These are phyloP conservation scores for Athetis lepigone DNA, from an alignment of 2,888 invertebrate genomes.

Conservation along the genomic window DNA sequence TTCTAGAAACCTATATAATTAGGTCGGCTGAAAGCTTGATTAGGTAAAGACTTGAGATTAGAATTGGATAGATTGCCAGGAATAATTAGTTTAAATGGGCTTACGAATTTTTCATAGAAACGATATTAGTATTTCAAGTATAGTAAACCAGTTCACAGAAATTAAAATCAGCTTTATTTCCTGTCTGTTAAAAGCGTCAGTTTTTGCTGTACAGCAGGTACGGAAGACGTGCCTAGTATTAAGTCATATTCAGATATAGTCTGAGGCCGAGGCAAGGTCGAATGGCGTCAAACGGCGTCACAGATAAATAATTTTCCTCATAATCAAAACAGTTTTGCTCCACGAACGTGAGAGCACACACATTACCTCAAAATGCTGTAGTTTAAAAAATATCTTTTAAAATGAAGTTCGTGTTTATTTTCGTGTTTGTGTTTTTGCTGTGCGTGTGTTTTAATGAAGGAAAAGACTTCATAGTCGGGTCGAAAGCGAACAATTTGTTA, in stretches of 20 bases:
- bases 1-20: slow-evolving; percentile 52
- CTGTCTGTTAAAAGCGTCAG: slow-evolving; percentile 6
- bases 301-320: slow-evolving; percentile 75
- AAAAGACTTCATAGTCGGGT: slow-evolving; percentile 81
- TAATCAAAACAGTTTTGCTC: slow-evolving; percentile 64
- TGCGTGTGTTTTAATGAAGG: slow-evolving; percentile 73
- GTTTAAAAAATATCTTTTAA: slow-evolving; percentile 53
- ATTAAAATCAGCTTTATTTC: slow-evolving; percentile 31
- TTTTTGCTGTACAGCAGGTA: slow-evolving; percentile 38
- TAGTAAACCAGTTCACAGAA: slow-evolving; percentile 25
- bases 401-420: slow-evolving; percentile 75
- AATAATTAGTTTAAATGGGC: slow-evolving; percentile 24
- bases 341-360: slow-evolving; percentile 61
- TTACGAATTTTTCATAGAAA: slow-evolving; percentile 11
- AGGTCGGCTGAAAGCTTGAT: slow-evolving; percentile 14
- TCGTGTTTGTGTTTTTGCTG: slow-evolving; percentile 72
- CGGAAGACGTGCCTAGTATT: slow-evolving; percentile 39
- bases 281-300: slow-evolving; percentile 66
- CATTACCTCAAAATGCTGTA: slow-evolving; percentile 70
- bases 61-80: not conserved
- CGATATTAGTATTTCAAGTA: slow-evolving; percentile 40
- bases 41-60: not conserved
- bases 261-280: slow-evolving; percentile 72
- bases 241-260: slow-evolving; percentile 62
- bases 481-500: slow-evolving; percentile 81